Conservation (phyloP, 2,888 invertebrate species). For the Villa cingulata region DNA sequence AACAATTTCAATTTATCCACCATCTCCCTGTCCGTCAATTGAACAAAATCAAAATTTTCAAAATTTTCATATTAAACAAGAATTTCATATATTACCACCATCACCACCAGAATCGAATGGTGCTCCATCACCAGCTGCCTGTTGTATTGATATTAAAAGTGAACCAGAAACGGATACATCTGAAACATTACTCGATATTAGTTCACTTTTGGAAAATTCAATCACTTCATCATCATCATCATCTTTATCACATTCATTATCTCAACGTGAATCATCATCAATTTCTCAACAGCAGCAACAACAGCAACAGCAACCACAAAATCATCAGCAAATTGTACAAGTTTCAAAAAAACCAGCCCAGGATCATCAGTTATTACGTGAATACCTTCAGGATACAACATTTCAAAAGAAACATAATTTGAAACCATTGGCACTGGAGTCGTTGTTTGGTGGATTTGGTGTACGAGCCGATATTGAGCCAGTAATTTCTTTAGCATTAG, state of each 20-base stretch:
- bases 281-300: slow-evolving; percentile 16
- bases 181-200: slow-evolving; percentile 31
- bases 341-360: slow-evolving; percentile 27
- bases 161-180: slow-evolving; percentile 33
- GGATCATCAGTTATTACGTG: slow-evolving; percentile 63
- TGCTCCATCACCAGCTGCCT: slow-evolving; percentile 39
- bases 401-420: slow-evolving; percentile 75
- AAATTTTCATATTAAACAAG: slow-evolving; percentile 36
- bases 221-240: slow-evolving; percentile 18
- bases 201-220: slow-evolving; percentile 23
- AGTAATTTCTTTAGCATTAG: slow-evolving; percentile 70
- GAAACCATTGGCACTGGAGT: slow-evolving; percentile 58
- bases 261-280: slow-evolving; percentile 6
- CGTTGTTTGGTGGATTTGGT: slow-evolving; percentile 41
- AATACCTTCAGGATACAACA: slow-evolving; percentile 69
- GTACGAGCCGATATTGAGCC: slow-evolving; percentile 68
- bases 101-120: slow-evolving; percentile 47
- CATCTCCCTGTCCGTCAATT: slow-evolving; percentile 30
- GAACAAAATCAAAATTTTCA: slow-evolving; percentile 18
- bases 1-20: slow-evolving; percentile 15
- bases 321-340: slow-evolving; percentile 14
- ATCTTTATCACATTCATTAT: slow-evolving; percentile 11
- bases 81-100: slow-evolving; percentile 42
- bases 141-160: slow-evolving; percentile 27
- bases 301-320: slow-evolving; percentile 4